Base-by-base conservation (phyloP, 2,113 vertebrate species). In the Tragelaphus strepsiceros region DNA sequence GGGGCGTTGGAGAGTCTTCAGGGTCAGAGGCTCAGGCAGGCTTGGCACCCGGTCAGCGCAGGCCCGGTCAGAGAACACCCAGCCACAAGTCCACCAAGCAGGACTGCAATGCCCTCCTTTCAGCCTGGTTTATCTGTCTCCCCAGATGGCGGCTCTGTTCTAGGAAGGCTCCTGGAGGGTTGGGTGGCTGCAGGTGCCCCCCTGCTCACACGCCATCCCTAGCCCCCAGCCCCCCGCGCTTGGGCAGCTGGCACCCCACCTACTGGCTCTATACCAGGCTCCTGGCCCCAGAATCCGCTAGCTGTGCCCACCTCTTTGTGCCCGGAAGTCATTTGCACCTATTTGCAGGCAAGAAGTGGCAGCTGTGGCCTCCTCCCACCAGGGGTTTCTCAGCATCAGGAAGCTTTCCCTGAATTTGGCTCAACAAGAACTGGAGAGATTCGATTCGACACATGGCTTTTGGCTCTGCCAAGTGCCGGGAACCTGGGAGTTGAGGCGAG, bases 31-130 rank as follows among this genome's bases (percentile, higher is more conserved):
- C 10, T 6, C 9, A 9, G 54, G 32, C 61, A 19, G 43, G 19
- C 32, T n/a, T 1, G 9, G 51, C 10, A 21, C 59, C 59, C 0
- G 4, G 32, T 14, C 30, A 17, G 14, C 0, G 0, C 0, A 49
- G 87, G 51, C 67, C 59, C 2, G 4, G 84, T 32, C 88, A n/a
- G 67, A 78, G 56, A 22, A 32, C 49, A 24, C 61, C 11, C n/a
- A 82, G 51, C 59, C 2, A 0, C 13, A n/a, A 13, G 7, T 51
- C n/a, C 11, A 16, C 58, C 26, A 2, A 3, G 49, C 13, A 19
- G 17, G 11, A 78, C 86, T 16, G 9, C 8, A 3, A 21, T 0
- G 1, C 17, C 30, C 77, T 84, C 13, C 39, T 87, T 11, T 64
- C 9, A n/a, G 32, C 24, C 39, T 3, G 0, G 19, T 9, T 39